A percentile compares a stretch with the other conserved stretches of the same genome.
phyloP scores from a whole-genome alignment of 1,140 invertebrate genomes.

The Nasonia giraulti region DNA sequence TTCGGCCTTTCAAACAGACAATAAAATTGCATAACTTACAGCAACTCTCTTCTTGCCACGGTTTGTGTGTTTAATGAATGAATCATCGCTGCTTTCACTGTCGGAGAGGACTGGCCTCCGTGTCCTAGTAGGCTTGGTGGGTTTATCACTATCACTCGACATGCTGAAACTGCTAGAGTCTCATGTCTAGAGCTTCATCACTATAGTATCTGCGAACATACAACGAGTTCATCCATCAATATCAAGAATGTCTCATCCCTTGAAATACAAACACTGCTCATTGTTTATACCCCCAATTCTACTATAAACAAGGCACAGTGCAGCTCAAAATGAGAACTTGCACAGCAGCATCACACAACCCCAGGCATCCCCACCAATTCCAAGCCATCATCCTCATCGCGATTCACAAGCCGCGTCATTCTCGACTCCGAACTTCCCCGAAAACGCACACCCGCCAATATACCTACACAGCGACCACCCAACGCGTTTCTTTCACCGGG shows the following conservation, averaged over 20 bases:
- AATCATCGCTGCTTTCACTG: constrained; percentile 68
- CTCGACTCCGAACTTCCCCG: neutral
- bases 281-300: neutral
- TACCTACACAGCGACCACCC: neutral
- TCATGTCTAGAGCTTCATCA: constrained; percentile 28
- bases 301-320: neutral
- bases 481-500: neutral
- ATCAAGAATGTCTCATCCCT: neutral
- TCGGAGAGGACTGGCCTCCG: constrained; percentile 60
- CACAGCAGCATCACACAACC: neutral
- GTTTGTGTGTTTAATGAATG: constrained; percentile 56
- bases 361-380: neutral
- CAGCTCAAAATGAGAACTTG: neutral
- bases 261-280: neutral
- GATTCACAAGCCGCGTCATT: neutral
- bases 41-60: constrained; percentile 60
- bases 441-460: neutral
- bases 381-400: neutral
- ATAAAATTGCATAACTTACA: constrained; percentile 56
- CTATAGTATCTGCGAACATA: constrained; percentile 3
- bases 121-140: constrained; percentile 57
- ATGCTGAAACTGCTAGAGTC: constrained; percentile 57
- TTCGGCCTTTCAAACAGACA: neutral
- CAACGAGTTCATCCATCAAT: neutral
- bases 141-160: constrained; percentile 66